Evolutionary conservation across 2,113 vertebrate genomes (phyloP).

Genomic region (Malurus melanocephalus): DNA sequence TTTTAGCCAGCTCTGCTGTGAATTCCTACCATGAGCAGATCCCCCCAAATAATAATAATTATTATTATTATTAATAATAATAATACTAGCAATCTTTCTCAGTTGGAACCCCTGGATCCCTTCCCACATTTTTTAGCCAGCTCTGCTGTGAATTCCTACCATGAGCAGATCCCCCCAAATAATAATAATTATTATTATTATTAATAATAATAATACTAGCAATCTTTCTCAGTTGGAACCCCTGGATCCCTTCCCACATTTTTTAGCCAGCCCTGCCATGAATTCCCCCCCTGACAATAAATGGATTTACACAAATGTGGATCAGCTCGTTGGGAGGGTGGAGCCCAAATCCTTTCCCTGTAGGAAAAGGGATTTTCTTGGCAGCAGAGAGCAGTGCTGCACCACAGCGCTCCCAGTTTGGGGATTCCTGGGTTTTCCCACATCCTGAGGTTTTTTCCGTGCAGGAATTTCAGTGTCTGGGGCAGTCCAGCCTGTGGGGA

Average conservation of each 20-base stretch:
- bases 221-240: accelerated
- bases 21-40: too few relatives aligned
- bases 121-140: too few relatives aligned
- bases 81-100: too few relatives aligned
- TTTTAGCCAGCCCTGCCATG: accelerated
- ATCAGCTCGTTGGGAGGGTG: neutral
- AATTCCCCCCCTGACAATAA: accelerated
- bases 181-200: too few relatives aligned
- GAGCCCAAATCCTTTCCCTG: neutral
- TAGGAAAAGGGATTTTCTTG: neutral
- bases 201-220: too few relatives aligned
- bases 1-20: too few relatives aligned
- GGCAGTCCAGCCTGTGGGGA: accelerated
- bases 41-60: too few relatives aligned
- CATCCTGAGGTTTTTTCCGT: accelerated
- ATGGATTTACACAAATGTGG: neutral
- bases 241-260: accelerated
- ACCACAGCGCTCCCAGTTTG: neutral
- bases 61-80: too few relatives aligned
- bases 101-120: too few relatives aligned
- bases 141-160: too few relatives aligned
- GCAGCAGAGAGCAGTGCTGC: neutral
- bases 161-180: neutral
- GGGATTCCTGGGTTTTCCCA: neutral
- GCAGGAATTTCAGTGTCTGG: neutral